phyloP scores from a whole-genome alignment of 2,113 vertebrate species.

The Megatriorchis doriae region DNA sequence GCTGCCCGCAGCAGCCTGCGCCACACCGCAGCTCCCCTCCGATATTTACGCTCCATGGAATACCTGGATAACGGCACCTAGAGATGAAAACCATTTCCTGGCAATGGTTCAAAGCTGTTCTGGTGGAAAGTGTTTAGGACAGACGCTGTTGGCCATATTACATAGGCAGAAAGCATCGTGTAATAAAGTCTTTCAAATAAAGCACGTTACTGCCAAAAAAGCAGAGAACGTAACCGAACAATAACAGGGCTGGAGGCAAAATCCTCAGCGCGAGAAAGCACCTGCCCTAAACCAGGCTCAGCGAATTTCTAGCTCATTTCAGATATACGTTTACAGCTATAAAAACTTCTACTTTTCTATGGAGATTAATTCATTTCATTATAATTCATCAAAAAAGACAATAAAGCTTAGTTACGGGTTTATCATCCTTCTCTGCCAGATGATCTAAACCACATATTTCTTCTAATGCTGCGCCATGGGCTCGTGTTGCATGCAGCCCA shows the following conservation, averaged over 20 bases:
- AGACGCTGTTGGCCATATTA: not conserved
- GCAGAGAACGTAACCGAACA: not conserved
- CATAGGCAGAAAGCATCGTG: not conserved
- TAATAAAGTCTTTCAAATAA: not conserved
- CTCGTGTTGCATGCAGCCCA: not conserved
- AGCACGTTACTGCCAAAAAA: not conserved
- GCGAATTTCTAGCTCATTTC: not conserved
- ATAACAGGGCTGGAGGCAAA: not conserved
- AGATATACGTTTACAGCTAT: not conserved
- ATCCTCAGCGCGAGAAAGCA: not conserved
- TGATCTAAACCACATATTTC: not conserved
- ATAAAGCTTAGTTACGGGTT: not conserved
- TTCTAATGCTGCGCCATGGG: not conserved
- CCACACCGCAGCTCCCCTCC: not conserved
- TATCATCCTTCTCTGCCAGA: not conserved
- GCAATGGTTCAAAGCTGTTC: not conserved
- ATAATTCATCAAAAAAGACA: not conserved
- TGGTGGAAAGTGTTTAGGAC: not conserved
- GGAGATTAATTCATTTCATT: not conserved
- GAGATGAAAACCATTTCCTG: not conserved
- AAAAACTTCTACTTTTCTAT: not conserved
- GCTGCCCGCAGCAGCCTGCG: accelerated
- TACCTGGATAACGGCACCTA: not conserved
- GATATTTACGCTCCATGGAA: accelerated
- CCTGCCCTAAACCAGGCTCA: not conserved